These are phyloP conservation scores for Myotis vivesi DNA, from an alignment of 2,797 vertebrate genomes.

Conservation along the genomic window DNA sequence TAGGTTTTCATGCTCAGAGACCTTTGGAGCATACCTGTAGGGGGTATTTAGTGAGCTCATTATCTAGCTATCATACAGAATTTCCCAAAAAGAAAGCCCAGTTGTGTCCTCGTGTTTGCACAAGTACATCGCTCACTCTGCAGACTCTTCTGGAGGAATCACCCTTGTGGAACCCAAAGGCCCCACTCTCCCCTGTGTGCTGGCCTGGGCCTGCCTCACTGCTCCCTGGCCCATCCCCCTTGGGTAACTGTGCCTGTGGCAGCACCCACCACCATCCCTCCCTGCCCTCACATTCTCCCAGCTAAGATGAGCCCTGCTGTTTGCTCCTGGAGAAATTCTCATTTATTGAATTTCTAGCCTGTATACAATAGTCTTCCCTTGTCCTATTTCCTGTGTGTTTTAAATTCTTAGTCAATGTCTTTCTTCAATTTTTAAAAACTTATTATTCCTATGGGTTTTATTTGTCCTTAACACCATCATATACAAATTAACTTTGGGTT, in stretches of 20 bases:
- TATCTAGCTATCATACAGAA: not conserved
- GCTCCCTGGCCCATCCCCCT: not conserved
- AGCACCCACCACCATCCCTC: not conserved
- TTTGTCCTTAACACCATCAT: not conserved
- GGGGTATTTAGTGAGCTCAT: not conserved
- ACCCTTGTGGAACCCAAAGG: no score
- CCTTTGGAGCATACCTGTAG: not conserved
- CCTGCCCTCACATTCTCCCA: not conserved
- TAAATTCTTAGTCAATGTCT: not conserved
- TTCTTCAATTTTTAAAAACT: slow-evolving; percentile 29
- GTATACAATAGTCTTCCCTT: not conserved
- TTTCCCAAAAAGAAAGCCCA: not conserved
- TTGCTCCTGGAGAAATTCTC: not conserved
- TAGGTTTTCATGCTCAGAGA: not conserved
- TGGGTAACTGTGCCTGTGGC: not conserved
- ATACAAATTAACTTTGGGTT: not conserved
- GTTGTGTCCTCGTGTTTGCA: not conserved
- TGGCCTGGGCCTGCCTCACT: no score
- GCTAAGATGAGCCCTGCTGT: not conserved
- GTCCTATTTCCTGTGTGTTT: not conserved
- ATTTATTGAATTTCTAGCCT: not conserved
- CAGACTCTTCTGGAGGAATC: not conserved
- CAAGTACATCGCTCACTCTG: not conserved
- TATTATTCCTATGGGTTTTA: not conserved
- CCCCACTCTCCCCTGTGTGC: not conserved